phyloP scores from a whole-genome alignment of 1,140 invertebrate species.

The Heliconius congener region DNA sequence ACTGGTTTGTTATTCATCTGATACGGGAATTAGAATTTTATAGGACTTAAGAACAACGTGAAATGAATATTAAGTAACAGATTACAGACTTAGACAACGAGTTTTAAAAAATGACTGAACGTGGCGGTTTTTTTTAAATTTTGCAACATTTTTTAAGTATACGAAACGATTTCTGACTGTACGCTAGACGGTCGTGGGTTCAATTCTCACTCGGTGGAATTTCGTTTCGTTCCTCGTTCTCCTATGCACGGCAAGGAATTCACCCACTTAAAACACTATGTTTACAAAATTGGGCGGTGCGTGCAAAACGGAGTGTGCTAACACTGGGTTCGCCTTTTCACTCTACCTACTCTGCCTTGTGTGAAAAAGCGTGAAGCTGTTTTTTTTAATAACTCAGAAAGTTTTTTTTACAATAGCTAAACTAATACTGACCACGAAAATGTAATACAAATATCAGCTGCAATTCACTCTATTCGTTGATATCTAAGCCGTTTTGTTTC shows the following conservation, averaged over 20 bases:
- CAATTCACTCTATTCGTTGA: neutral
- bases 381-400: too few relatives aligned
- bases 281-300: too few relatives aligned
- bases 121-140: neutral
- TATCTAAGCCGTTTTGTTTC: neutral
- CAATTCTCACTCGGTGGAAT: too few relatives aligned
- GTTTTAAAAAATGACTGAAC: neutral
- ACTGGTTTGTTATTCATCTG: constrained; percentile 12
- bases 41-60: constrained; percentile 1
- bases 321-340: too few relatives aligned
- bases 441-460: neutral
- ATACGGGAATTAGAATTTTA: constrained; percentile 11
- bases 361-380: too few relatives aligned
- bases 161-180: neutral
- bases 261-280: too few relatives aligned
- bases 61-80: constrained; percentile 4
- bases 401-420: neutral
- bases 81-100: neutral
- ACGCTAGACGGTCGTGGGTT: too few relatives aligned
- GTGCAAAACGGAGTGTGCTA: too few relatives aligned
- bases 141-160: neutral
- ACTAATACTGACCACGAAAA: neutral
- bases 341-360: too few relatives aligned
- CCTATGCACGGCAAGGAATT: too few relatives aligned
- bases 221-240: too few relatives aligned